phyloP scores from a whole-genome alignment of 2,888 invertebrate genomes.

The Dasysyrphus albostriatus region DNA sequence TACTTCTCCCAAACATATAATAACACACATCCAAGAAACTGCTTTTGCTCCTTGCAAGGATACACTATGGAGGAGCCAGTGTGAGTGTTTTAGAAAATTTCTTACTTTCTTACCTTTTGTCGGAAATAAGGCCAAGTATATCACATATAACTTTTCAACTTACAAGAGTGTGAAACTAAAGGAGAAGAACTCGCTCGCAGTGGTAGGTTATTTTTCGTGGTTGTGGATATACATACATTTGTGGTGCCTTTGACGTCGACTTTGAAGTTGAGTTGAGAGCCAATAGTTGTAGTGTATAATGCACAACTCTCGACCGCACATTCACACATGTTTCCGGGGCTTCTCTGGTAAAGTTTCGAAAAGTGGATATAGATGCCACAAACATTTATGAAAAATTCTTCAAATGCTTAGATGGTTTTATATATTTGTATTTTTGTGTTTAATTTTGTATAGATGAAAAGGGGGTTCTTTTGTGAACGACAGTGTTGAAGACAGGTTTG shows the following conservation, averaged over 20 bases:
- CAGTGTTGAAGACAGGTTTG: constrained; percentile 26
- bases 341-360: background rate
- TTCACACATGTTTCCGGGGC: constrained; percentile 44
- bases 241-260: constrained; percentile 17
- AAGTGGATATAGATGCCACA: constrained; percentile 15
- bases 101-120: constrained; percentile 41
- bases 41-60: constrained; percentile 7
- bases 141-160: constrained; percentile 68
- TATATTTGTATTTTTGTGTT: background rate
- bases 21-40: background rate
- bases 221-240: constrained; percentile 29
- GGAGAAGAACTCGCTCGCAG: constrained; percentile 38
- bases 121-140: constrained; percentile 63
- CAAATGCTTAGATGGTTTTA: constrained; percentile 22
- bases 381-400: constrained; percentile 9
- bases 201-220: constrained; percentile 2
- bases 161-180: constrained; percentile 63
- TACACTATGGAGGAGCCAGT: background rate
- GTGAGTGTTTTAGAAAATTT: constrained; percentile 19
- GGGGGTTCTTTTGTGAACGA: constrained; percentile 11
- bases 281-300: constrained; percentile 40
- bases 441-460: background rate
- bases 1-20: background rate
- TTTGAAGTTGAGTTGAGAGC: constrained; percentile 2
- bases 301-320: constrained; percentile 56